Evolutionary conservation across 2,888 invertebrate species (phyloP).

Genomic region (Nasonia oneida): DNA sequence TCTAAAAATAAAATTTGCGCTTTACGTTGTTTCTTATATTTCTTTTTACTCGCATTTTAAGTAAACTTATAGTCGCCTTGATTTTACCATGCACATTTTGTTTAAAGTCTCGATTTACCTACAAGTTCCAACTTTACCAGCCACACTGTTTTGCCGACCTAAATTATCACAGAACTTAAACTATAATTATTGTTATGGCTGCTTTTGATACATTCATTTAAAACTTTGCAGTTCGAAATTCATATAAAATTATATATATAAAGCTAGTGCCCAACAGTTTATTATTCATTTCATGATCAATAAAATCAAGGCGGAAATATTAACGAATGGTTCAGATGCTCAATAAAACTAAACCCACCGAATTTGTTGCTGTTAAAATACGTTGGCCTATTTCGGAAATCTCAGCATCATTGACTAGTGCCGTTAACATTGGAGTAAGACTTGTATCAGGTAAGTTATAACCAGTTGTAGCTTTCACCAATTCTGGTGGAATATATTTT

Average conservation of each 20-base stretch:
- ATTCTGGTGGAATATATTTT: constrained; percentile 76
- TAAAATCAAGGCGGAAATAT: neutral
- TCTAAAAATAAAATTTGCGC: constrained; percentile 79
- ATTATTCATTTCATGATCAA: neutral
- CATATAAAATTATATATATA: neutral
- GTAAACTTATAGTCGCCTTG: too few relatives aligned
- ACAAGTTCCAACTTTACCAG: neutral
- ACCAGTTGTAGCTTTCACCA: constrained; percentile 69
- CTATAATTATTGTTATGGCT: neutral
- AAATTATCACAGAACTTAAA: neutral
- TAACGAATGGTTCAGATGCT: neutral
- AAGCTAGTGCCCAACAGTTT: neutral
- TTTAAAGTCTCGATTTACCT: neutral
- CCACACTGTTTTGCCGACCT: neutral
- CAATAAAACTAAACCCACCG: constrained; percentile 78
- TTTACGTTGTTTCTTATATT: neutral
- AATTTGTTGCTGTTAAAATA: constrained; percentile 86
- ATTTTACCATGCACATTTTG: neutral
- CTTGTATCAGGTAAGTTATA: constrained; percentile 75
- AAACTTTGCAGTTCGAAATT: neutral
- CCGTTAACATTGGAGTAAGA: constrained; percentile 77
- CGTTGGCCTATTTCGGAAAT: constrained; percentile 90
- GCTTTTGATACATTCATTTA: neutral
- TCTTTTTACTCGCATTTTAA: neutral
- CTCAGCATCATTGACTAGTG: constrained; percentile 78